Percentiles rank a stretch among this genome's conserved stretches.
phyloP scores from a whole-genome alignment of 2,797 vertebrate species.

The Petrocephalus schoutedeni region DNA sequence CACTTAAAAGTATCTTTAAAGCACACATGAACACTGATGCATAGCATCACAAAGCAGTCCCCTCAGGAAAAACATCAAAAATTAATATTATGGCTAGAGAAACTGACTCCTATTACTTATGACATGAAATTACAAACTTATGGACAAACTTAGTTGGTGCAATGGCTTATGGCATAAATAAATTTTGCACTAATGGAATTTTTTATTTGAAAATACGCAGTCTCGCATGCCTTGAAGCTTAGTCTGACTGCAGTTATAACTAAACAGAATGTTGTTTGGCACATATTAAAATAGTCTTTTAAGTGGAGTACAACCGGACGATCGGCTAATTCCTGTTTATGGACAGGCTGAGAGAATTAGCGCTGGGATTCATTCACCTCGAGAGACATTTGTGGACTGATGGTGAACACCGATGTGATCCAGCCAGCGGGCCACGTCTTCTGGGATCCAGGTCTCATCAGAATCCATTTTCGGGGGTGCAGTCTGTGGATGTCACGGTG shows the following conservation, averaged over 20 bases:
- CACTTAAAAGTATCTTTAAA: neutral
- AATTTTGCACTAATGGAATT: neutral
- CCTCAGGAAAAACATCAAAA: neutral
- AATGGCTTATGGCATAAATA: neutral
- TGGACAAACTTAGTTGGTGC: neutral
- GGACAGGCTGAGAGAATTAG: neutral
- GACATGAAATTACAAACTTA: neutral
- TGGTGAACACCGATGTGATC: slow-evolving; percentile 53
- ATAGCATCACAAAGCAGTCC: neutral
- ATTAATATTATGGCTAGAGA: neutral
- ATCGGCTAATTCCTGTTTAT: neutral
- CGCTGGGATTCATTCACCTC: slow-evolving; percentile 46
- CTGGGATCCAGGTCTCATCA: slow-evolving; percentile 60
- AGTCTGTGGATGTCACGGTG: neutral
- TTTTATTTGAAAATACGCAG: neutral
- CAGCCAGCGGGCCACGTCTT: slow-evolving; percentile 60
- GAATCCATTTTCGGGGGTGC: slow-evolving; percentile 54
- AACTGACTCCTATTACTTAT: neutral
- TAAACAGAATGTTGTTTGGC: neutral
- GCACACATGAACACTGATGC: neutral
- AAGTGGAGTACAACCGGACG: neutral
- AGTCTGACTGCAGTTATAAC: neutral
- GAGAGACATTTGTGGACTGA: slow-evolving; percentile 48
- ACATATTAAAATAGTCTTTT: neutral
- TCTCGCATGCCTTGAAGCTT: neutral